Percentiles rank a stretch among this genome's conserved stretches.
These are phyloP conservation scores for Crocodylus rhombifer DNA, from an alignment of 2,797 vertebrate genomes.

Conservation along the genomic window DNA sequence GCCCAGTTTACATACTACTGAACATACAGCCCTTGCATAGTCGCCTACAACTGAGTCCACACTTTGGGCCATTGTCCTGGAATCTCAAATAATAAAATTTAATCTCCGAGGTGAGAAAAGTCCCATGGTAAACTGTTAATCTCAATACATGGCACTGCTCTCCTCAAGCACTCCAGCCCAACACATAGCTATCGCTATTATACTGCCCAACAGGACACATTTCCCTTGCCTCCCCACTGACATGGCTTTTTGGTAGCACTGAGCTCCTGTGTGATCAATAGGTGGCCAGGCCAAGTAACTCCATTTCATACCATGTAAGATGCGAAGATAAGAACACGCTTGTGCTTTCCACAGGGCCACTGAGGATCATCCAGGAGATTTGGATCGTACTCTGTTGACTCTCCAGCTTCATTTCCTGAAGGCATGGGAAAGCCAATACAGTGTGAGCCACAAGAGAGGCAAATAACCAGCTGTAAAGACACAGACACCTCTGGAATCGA, in stretches of 20 bases:
- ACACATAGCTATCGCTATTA: background rate
- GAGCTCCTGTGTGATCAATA: background rate
- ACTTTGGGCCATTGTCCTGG: background rate
- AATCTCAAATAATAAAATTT: background rate
- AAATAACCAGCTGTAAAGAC: background rate
- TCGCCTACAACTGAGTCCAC: background rate
- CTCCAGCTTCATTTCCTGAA: constrained; percentile 85
- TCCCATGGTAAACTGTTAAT: background rate
- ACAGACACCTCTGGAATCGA: background rate
- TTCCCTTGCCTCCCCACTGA: background rate
- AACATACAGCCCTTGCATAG: background rate
- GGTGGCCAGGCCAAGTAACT: background rate
- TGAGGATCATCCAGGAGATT: constrained; percentile 96
- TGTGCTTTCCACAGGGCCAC: constrained; percentile 98
- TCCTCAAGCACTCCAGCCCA: background rate
- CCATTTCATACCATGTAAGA: constrained; percentile 93
- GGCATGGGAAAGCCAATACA: background rate
- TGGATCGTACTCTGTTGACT: constrained; percentile 91
- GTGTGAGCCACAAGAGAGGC: background rate
- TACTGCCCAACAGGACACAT: background rate
- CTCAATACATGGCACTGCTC: background rate
- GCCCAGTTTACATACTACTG: background rate
- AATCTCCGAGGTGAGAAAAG: background rate
- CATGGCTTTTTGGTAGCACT: background rate
- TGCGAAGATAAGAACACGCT: constrained; percentile 96